Percentiles rank a stretch among this genome's conserved stretches.
phyloP scores from a whole-genome alignment of 2,113 vertebrate genomes.

The Ptyas mucosa region DNA sequence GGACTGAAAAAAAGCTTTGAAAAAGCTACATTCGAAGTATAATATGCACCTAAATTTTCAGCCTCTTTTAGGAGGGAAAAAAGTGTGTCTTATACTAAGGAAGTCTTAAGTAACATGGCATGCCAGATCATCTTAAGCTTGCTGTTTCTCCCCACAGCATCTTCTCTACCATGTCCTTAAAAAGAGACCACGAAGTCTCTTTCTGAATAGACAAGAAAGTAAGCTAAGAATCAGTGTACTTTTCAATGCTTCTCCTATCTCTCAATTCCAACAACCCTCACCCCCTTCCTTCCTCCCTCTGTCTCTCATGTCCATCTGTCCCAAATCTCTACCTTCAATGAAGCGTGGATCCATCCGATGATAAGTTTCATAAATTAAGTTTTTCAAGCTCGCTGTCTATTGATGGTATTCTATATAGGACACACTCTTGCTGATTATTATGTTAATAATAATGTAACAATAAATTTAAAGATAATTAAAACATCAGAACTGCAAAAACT shows the following conservation, averaged over 20 bases:
- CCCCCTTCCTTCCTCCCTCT: neutral
- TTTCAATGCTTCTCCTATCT: neutral
- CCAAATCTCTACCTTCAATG: neutral
- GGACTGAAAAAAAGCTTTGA: too few relatives aligned
- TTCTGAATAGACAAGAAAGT: neutral
- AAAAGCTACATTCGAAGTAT: too few relatives aligned
- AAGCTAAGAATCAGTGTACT: neutral
- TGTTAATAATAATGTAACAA: neutral
- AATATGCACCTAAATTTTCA: too few relatives aligned
- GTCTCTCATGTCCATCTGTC: neutral
- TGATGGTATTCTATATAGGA: neutral
- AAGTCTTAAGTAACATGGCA: neutral
- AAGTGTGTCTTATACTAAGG: too few relatives aligned
- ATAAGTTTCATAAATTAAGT: neutral
- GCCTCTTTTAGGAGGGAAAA: too few relatives aligned
- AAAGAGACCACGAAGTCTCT: neutral
- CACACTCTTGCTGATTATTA: neutral
- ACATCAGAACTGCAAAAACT: neutral
- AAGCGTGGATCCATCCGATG: neutral
- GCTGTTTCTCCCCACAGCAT: neutral
- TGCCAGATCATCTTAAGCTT: neutral
- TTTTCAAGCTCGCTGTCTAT: neutral
- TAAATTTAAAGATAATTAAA: neutral
- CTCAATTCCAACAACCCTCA: neutral
- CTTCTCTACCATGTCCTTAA: neutral